Evolutionary conservation across 1,140 invertebrate species (phyloP).

Genomic region (Caenorhabditis latens): DNA sequence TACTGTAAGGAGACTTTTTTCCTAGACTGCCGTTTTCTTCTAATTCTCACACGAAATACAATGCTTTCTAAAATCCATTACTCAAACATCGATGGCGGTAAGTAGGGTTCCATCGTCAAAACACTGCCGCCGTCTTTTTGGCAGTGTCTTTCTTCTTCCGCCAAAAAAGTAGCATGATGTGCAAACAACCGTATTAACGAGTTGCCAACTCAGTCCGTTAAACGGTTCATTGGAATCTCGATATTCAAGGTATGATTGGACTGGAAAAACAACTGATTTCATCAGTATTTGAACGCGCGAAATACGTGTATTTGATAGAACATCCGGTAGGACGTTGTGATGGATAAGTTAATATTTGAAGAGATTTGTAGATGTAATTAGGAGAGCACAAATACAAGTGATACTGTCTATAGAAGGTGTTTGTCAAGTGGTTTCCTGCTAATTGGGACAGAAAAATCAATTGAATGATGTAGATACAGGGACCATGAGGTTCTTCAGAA

Average conservation of each 20-base stretch:
- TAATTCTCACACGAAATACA: conserved; percentile 38
- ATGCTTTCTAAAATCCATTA: conserved; percentile 31
- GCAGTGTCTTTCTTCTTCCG: background rate
- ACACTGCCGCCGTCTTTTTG: background rate
- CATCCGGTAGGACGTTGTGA: background rate
- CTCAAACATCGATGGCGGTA: conserved; percentile 41
- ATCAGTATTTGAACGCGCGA: background rate
- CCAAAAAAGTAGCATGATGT: conserved; percentile 40
- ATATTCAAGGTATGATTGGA: too few species aligned
- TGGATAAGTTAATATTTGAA: conserved; percentile 7
- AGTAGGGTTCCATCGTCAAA: background rate
- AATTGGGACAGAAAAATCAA: background rate
- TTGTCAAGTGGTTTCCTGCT: conserved; percentile 27
- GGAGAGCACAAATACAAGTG: background rate
- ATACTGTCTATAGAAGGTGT: conserved; percentile 13
- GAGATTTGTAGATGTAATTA: conserved; percentile 22
- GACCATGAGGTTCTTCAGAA: background rate
- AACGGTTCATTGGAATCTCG: background rate
- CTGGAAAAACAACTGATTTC: too few species aligned
- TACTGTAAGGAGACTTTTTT: background rate
- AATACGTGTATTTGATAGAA: background rate
- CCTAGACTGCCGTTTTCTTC: too few species aligned
- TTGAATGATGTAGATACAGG: background rate
- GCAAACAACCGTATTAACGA: conserved; percentile 31
- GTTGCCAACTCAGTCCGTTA: background rate